Conservation (phyloP, 2,113 vertebrate genomes). For the Neotragus pygmaeus region DNA sequence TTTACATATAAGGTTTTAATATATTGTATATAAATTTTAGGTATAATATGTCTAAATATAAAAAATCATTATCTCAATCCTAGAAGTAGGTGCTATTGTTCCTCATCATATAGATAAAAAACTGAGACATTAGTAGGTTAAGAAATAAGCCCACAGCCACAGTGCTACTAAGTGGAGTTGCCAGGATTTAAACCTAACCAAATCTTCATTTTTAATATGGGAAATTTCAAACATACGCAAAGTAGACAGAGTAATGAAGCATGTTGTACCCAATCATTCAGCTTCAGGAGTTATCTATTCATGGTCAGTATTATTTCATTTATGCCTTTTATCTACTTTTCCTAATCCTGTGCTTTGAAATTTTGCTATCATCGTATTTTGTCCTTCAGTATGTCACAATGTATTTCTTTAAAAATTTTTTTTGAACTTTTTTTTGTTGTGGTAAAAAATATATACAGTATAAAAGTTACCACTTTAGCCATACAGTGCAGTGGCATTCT, state of each 20-base stretch:
- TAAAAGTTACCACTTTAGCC: background rate
- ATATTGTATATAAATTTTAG: background rate
- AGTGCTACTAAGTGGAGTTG: background rate
- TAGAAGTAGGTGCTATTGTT: constrained; percentile 4
- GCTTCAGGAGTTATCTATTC: background rate
- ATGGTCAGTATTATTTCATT: background rate
- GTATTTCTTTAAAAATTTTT: background rate
- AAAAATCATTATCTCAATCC: background rate
- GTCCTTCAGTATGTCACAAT: background rate
- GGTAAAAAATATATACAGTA: background rate
- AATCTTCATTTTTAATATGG: constrained; percentile 1
- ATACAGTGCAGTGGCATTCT: background rate
- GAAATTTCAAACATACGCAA: background rate
- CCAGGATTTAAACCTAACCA: constrained; percentile 8
- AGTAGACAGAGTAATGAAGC: background rate
- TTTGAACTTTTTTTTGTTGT: background rate
- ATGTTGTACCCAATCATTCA: background rate
- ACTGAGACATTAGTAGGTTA: background rate
- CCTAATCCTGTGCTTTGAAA: background rate
- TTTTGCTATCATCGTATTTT: background rate
- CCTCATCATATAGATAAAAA: background rate
- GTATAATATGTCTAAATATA: background rate
- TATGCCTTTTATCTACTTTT: background rate
- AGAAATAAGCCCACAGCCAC: background rate
- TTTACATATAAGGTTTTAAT: background rate